Evolutionary conservation across 2,888 invertebrate genomes (phyloP).

Genomic region (Dichetophora obliterata): DNA sequence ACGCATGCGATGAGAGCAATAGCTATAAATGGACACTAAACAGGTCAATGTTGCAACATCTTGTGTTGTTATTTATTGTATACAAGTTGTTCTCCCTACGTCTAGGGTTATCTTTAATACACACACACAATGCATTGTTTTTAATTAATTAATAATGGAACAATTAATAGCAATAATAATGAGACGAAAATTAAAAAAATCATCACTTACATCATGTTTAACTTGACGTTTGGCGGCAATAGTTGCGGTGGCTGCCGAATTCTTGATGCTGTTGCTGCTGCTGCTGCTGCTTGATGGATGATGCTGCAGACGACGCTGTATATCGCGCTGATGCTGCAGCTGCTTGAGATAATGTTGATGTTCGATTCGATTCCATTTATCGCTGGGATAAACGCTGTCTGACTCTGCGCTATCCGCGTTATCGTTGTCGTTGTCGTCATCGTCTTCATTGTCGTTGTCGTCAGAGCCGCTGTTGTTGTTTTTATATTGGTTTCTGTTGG

Average conservation of each 20-base stretch:
- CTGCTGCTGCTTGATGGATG: constrained; percentile 38
- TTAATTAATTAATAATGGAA: constrained; percentile 20
- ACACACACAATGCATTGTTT: neutral
- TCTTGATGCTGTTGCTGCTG: constrained; percentile 25
- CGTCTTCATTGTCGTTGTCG: constrained; percentile 55
- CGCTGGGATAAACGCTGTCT: constrained; percentile 62
- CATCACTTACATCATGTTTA: constrained; percentile 57
- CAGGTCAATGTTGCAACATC: constrained; percentile 52
- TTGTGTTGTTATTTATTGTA: constrained; percentile 46
- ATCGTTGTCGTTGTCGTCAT: constrained; percentile 50
- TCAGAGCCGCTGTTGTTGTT: constrained; percentile 50
- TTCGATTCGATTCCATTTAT: constrained; percentile 68
- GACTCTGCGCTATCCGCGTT: neutral
- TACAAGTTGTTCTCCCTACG: constrained; percentile 34
- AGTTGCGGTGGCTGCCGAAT: constrained; percentile 23
- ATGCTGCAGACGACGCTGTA: constrained; percentile 45
- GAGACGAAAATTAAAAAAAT: neutral
- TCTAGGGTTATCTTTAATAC: constrained; percentile 37
- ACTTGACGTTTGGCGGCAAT: constrained; percentile 48
- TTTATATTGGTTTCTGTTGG: constrained; percentile 47
- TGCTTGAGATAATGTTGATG: constrained; percentile 62
- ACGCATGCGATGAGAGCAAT: neutral
- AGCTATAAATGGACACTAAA: constrained; percentile 13
- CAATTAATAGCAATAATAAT: constrained; percentile 6
- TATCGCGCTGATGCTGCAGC: constrained; percentile 61